Evolutionary conservation across 2,113 vertebrate genomes (phyloP), one percentile per base, ranked within the genome.

Genomic region (Megalops atlanticus): DNA sequence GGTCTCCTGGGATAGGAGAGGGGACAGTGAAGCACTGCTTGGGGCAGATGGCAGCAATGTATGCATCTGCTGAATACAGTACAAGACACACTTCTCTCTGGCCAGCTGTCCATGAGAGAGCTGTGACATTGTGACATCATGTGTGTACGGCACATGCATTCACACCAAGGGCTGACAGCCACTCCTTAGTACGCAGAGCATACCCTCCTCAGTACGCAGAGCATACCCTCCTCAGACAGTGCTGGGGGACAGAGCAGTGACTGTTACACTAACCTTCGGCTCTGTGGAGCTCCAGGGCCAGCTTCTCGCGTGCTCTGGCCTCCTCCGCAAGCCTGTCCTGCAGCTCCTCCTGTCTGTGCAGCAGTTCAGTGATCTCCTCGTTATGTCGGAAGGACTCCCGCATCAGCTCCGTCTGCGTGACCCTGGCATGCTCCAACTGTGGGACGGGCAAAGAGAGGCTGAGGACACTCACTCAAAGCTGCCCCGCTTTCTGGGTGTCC

Each of bases 371-470:
- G 35, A 95, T 95, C 92, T 98, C 96, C 87, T 95, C 92, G 10
- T 96, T 96, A 84, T 95, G 95, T 87, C 93, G 95, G 93, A 98
- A 96, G 24, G 97, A 97, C 85, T 99, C 97, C 76, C 92, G 93
- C 94, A 98, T 91, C 89, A 99, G 92, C 81, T 99, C 97, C 8
- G 98, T 99, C 93, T 99, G 96, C 69, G 97, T 95, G 82, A 96
- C 83, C 89, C 93, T 95, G 35, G 97, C 98, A 91, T 99, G 98
- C 87, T 99, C 97, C 47, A 99, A 93, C 98, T 99, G 81, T 69
- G 38, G 83, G 73, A 68, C 64, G 69, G 78, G n/a, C 10, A 31
- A 64, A 7, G 2, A 54, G 58, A 64, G n/a, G 31, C 58, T 8
- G 27, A 24, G 31, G n/a, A 64, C 6, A 64, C 31, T 2, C 6